Percentiles rank a stretch among this genome's conserved stretches.
Evolutionary conservation across 2,797 vertebrate genomes (phyloP).

Genomic region (Coluber constrictor): DNA sequence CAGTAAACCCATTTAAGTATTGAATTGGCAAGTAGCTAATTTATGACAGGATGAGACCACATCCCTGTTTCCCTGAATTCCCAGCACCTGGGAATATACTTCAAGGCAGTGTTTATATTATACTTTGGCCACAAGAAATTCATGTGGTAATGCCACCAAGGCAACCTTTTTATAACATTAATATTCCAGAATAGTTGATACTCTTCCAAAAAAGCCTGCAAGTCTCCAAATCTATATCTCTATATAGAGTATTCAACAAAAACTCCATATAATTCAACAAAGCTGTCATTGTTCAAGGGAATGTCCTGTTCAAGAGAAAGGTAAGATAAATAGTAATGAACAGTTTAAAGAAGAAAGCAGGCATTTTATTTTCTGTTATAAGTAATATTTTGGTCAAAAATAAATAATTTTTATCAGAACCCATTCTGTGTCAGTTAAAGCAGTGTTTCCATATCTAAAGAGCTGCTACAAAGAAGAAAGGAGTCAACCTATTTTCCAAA

Average conservation of each 20-base stretch:
- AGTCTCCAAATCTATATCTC: not conserved
- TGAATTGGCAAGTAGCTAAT: not conserved
- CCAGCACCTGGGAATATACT: not conserved
- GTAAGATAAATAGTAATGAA: not conserved
- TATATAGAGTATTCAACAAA: not conserved
- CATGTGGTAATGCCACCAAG: not conserved
- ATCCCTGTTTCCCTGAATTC: not conserved
- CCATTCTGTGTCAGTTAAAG: not conserved
- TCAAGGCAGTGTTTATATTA: not conserved
- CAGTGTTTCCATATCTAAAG: not conserved
- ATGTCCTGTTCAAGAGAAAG: not conserved
- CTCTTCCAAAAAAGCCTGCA: not conserved
- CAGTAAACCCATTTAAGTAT: not conserved
- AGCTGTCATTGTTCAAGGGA: not conserved
- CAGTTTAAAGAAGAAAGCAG: not conserved
- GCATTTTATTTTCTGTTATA: not conserved
- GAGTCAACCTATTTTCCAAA: not conserved
- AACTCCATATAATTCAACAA: not conserved
- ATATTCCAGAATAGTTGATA: not conserved
- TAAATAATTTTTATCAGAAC: not conserved
- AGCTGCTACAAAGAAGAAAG: not conserved
- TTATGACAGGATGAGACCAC: not conserved
- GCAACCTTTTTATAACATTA: not conserved
- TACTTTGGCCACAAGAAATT: not conserved
- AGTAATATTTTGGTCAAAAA: not conserved